A percentile compares a stretch with the other conserved stretches of the same genome.
Conservation (phyloP, 2,113 vertebrate species). For the Ictalurus furcatus region DNA sequence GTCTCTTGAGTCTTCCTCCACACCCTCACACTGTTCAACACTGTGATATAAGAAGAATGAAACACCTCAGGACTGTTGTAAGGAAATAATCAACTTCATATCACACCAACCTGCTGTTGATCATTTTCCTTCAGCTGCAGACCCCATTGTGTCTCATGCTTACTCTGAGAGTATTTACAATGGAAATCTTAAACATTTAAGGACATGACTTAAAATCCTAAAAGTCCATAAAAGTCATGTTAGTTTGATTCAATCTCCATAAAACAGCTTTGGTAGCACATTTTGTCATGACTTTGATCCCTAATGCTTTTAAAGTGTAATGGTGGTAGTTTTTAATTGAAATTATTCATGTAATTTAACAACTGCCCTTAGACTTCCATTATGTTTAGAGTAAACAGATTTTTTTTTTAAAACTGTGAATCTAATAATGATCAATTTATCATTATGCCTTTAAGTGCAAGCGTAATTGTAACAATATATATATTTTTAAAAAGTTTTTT, state of each 20-base stretch:
- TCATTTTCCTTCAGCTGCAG: neutral
- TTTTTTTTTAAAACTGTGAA: neutral
- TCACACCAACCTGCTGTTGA: neutral
- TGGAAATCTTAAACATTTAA: neutral
- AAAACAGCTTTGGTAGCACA: neutral
- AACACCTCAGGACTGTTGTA: too few species aligned
- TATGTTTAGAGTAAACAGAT: neutral
- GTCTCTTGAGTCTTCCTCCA: too few species aligned
- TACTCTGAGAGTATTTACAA: too few species aligned
- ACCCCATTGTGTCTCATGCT: too few species aligned
- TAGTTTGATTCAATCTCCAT: neutral
- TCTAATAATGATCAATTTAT: neutral
- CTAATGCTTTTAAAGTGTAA: neutral
- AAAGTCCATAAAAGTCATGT: neutral
- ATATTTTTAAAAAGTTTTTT: too few species aligned
- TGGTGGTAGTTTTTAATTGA: neutral
- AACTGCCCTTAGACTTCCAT: neutral
- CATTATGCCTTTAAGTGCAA: neutral
- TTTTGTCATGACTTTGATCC: neutral
- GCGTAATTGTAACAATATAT: neutral
- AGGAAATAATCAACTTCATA: neutral
- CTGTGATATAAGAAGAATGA: too few species aligned
- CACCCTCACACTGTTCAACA: too few species aligned
- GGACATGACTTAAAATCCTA: neutral
- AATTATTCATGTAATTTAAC: neutral